Evolutionary conservation across 2,888 invertebrate genomes (phyloP).

Genomic region (Ypsolopha scabrella): DNA sequence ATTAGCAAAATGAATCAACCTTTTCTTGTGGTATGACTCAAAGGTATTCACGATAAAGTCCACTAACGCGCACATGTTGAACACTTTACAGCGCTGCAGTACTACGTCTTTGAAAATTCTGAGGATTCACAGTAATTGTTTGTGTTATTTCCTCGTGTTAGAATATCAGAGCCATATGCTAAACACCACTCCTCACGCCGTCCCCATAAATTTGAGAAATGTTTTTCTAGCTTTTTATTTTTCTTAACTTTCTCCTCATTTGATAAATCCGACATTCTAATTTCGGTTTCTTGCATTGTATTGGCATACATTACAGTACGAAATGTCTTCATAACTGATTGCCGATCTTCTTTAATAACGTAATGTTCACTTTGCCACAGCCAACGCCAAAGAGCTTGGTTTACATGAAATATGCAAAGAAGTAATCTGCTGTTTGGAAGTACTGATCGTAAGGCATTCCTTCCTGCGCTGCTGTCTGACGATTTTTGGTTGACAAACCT

Average conservation of each 20-base stretch:
- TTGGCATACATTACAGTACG: conserved; percentile 8
- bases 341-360: conserved; percentile 10
- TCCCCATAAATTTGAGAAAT: too few relatives aligned
- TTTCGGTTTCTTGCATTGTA: conserved; percentile 8
- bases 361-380: conserved; percentile 10
- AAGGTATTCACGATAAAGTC: too few relatives aligned
- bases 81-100: too few relatives aligned
- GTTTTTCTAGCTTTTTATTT: conserved; percentile 5
- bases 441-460: conserved; percentile 6
- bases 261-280: conserved; percentile 4
- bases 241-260: conserved; percentile 7
- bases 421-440: conserved; percentile 9
- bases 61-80: too few relatives aligned
- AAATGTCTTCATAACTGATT: conserved; percentile 7
- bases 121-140: too few relatives aligned
- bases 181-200: too few relatives aligned
- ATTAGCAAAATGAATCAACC: conserved; percentile 10
- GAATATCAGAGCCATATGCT: too few relatives aligned
- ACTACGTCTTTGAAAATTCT: too few relatives aligned
- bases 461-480: too few relatives aligned
- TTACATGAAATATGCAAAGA: conserved; percentile 11
- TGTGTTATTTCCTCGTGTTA: too few relatives aligned
- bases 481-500: not conserved
- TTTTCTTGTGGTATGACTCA: conserved; percentile 9
- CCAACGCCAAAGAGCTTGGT: conserved; percentile 9